Base-by-base conservation (phyloP, 1,140 invertebrate species). In the Lordiphosa stackelbergi region DNA sequence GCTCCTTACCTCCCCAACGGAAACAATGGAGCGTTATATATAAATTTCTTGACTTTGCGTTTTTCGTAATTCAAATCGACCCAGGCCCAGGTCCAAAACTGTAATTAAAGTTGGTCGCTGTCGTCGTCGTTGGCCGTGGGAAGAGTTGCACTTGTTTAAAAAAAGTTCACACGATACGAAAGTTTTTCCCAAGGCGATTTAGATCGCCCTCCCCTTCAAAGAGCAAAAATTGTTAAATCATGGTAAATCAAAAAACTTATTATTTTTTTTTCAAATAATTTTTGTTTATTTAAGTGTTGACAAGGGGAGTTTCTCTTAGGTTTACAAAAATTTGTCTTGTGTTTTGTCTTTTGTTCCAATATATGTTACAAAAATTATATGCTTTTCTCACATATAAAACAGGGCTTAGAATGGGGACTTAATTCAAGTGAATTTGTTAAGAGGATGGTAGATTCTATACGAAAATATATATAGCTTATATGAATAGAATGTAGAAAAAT, bases 81-180 rank as follows among this genome's bases (percentile, higher is more conserved):
- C 66, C 52, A 40, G 34, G 16, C 49, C 46, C 56, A 52, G 60
- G 61, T 49, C 71, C 71, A 56, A 45, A 66, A 68, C 71, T 81
- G 79, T 81, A 81, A 81, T 83, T 81, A 81, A 81, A 81, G 75
- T 75, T 62, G 66, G 51, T 13, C 36, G 16, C 13, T 24, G 59
- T 38, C 59, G 13, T 22, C 12, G 53, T 46, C 38, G 42, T 57
- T 53, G 68, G 75, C 58, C 75, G 75, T 81, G 75, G 75, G 75
- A 81, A 81, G 75, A 69, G 54, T 42, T 75, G 75, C 75, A 81
- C 75, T 79, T 81, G 74, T 78, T 79, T 56, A 66, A 73, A 63
- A 71, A 71, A 53, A 49, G 31, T 81, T 81, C 75, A 81, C 77
- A 81, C 75, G 75, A 72, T 60, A 74, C 48, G 71, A 62, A 73